phyloP scores from a whole-genome alignment of 2,888 invertebrate genomes.

The Epirrhoe alternata region DNA sequence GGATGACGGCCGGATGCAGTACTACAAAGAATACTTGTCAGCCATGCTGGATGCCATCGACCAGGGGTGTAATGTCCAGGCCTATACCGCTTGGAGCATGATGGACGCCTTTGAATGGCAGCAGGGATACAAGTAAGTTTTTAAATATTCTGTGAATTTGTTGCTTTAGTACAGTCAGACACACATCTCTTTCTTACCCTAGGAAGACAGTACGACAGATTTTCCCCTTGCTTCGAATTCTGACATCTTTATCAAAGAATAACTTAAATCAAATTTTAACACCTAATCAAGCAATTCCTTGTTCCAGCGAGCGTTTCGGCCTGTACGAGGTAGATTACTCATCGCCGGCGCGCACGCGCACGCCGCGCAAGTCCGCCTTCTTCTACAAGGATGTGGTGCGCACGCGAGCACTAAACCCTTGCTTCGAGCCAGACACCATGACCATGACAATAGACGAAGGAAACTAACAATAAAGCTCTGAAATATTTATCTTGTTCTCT shows the following conservation, averaged over 20 bases:
- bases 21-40: constrained; percentile 65
- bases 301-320: constrained; percentile 55
- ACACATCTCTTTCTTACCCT: too few relatives aligned
- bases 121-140: constrained; percentile 80
- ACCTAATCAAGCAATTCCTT: background rate
- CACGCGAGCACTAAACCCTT: constrained; percentile 48
- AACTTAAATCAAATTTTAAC: too few relatives aligned
- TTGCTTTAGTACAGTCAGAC: too few relatives aligned
- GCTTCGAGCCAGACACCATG: constrained; percentile 49
- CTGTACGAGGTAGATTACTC: constrained; percentile 60
- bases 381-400: constrained; percentile 56
- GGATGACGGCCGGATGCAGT: constrained; percentile 70
- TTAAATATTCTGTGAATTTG: too few relatives aligned
- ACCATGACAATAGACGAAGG: constrained; percentile 55
- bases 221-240: too few relatives aligned
- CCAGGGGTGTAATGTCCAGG: constrained; percentile 72
- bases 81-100: constrained; percentile 86
- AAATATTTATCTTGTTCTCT: too few relatives aligned
- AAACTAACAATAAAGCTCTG: too few relatives aligned
- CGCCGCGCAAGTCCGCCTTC: constrained; percentile 61
- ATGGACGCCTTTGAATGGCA: constrained; percentile 88
- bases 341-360: constrained; percentile 51
- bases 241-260: too few relatives aligned
- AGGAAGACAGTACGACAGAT: too few relatives aligned
- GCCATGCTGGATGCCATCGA: constrained; percentile 73